Conservation (phyloP, 1,140 invertebrate species). For the Anastrepha ludens region DNA sequence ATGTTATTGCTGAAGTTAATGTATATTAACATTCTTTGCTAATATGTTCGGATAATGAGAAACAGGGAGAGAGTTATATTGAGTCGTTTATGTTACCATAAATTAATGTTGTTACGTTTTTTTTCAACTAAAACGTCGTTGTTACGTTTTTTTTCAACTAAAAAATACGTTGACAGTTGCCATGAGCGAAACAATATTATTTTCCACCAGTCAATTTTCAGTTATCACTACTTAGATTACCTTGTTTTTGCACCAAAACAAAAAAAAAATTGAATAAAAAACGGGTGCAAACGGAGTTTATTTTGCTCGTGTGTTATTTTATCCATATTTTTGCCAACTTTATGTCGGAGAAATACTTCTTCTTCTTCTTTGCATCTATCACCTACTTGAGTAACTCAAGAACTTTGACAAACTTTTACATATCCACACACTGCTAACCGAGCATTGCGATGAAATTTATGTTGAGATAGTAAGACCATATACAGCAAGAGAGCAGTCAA, state of each 20-base stretch:
- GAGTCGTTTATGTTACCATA: too few species aligned
- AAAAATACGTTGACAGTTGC: neutral
- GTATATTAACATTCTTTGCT: too few species aligned
- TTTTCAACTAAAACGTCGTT: too few species aligned
- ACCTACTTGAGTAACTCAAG: neutral
- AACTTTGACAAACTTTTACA: constrained; percentile 13
- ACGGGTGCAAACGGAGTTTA: constrained; percentile 1
- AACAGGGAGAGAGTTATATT: too few species aligned
- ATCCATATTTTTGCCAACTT: constrained; percentile 45
- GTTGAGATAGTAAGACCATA: neutral
- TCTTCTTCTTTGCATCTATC: neutral
- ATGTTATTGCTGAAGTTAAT: too few species aligned
- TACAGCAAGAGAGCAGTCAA: too few species aligned
- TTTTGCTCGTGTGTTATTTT: constrained; percentile 35
- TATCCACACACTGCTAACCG: constrained; percentile 5
- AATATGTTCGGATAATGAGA: too few species aligned
- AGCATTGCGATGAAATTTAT: constrained; percentile 29
- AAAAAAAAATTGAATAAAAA: neutral
- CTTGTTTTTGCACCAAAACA: neutral
- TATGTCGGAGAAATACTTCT: neutral
- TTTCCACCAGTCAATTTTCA: neutral
- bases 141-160: too few species aligned
- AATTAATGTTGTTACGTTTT: too few species aligned
- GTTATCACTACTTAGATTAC: neutral
- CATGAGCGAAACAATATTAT: neutral